phyloP scores from a whole-genome alignment of 2,888 invertebrate species.

The Ashinkailepas kermadecensis region DNA sequence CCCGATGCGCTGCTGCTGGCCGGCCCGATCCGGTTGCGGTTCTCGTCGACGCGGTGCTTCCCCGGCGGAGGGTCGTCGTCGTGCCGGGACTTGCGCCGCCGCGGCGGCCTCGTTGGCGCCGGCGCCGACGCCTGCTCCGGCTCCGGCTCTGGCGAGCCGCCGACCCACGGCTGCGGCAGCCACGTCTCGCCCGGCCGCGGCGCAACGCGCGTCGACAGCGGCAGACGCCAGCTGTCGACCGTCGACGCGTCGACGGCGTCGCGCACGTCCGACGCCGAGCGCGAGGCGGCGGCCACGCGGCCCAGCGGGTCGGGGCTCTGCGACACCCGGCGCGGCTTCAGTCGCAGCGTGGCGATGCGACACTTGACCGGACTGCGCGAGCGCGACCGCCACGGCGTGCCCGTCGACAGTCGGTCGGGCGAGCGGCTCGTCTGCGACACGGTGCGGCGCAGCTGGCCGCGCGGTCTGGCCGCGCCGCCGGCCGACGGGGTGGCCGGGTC shows the following conservation, averaged over 20 bases:
- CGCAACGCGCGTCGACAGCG: neutral
- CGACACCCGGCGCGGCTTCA: constrained; percentile 2
- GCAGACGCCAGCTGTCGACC: neutral
- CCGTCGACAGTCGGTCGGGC: neutral
- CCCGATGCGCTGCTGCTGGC: too few species aligned
- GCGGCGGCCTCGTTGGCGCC: neutral
- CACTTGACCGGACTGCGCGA: constrained; percentile 3
- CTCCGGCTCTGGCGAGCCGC: too few species aligned
- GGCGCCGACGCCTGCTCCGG: neutral
- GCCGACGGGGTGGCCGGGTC: too few species aligned
- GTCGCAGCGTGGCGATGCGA: neutral
- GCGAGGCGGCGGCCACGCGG: neutral
- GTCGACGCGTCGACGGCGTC: neutral
- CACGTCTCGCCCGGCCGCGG: too few species aligned
- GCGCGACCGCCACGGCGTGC: neutral
- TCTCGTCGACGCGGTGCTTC: neutral
- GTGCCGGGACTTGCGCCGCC: neutral
- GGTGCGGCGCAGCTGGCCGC: neutral
- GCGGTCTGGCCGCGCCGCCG: neutral
- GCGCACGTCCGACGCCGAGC: neutral
- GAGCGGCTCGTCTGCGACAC: neutral
- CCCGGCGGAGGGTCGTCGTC: neutral
- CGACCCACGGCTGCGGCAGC: too few species aligned
- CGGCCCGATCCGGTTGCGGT: constrained; percentile 4
- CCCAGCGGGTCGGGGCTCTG: neutral